Conservation (phyloP, 37 sponge, comb jelly and placozoan genomes). For the Cladorhizidae sp. region DNA sequence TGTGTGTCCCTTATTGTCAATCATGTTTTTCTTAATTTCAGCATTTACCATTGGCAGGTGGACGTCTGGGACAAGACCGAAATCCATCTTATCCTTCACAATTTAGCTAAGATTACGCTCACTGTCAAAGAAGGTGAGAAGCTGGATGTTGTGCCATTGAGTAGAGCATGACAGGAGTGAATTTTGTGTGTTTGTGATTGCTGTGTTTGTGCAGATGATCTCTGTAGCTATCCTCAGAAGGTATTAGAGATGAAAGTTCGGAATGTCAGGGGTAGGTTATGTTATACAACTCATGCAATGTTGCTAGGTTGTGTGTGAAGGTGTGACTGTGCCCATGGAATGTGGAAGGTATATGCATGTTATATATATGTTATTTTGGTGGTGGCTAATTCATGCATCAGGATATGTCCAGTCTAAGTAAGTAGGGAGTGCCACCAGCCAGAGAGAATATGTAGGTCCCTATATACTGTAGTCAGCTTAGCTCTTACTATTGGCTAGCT, state of each 20-base stretch:
- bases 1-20: not conserved
- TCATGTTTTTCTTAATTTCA: not conserved
- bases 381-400: too few species aligned
- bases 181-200: not conserved
- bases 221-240: not conserved
- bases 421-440: too few species aligned
- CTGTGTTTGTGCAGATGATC: not conserved
- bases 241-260: not conserved
- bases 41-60: constrained; percentile 3
- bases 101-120: not conserved
- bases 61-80: not conserved
- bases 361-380: too few species aligned
- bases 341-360: too few species aligned
- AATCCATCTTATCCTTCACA: not conserved
- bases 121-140: not conserved
- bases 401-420: too few species aligned
- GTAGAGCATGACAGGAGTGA: not conserved
- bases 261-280: not conserved
- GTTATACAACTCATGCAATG: too few species aligned
- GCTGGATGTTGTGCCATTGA: too few species aligned
- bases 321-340: too few species aligned
- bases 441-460: too few species aligned
- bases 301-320: too few species aligned
- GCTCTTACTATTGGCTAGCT: too few species aligned
- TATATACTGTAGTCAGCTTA: too few species aligned